These are phyloP conservation scores for Pseudoips prasinana DNA, from an alignment of 2,888 invertebrate species.

Conservation along the genomic window DNA sequence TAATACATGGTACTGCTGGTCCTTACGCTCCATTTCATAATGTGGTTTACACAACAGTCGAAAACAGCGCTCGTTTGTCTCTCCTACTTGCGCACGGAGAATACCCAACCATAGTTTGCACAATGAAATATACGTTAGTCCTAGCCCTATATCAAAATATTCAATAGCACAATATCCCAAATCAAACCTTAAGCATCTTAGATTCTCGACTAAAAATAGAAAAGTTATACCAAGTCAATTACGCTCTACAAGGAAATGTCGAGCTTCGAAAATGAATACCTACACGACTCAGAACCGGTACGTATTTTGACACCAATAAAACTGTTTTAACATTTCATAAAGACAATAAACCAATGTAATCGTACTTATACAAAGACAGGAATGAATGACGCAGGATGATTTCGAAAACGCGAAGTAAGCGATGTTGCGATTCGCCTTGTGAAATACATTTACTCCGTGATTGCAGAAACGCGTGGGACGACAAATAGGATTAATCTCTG, in stretches of 20 bases:
- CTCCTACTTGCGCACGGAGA: slow-evolving; percentile 38
- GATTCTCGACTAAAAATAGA: no score
- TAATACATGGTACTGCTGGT: slow-evolving; percentile 53
- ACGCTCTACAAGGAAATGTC: no score
- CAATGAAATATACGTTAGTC: no score
- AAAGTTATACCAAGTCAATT: no score
- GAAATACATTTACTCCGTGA: slow-evolving; percentile 72
- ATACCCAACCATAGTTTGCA: no score
- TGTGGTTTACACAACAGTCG: slow-evolving; percentile 58
- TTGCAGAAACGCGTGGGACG: slow-evolving; percentile 78
- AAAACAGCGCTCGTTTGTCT: slow-evolving; percentile 58
- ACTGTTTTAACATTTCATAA: slow-evolving; percentile 35
- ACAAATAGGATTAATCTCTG: slow-evolving; percentile 72
- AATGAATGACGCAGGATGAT: slow-evolving; percentile 75
- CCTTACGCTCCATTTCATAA: slow-evolving; percentile 75
- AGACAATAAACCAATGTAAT: slow-evolving; percentile 42
- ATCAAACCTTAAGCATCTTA: no score
- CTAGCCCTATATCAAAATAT: no score
- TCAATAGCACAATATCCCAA: no score
- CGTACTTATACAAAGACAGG: slow-evolving; percentile 54
- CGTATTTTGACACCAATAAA: slow-evolving; percentile 31
- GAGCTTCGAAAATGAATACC: no score
- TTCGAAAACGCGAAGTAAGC: slow-evolving; percentile 80
- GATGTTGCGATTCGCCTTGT: slow-evolving; percentile 77
- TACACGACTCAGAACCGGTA: no score